Evolutionary conservation across 2,113 vertebrate species (phyloP).

Genomic region (Carollia perspicillata): DNA sequence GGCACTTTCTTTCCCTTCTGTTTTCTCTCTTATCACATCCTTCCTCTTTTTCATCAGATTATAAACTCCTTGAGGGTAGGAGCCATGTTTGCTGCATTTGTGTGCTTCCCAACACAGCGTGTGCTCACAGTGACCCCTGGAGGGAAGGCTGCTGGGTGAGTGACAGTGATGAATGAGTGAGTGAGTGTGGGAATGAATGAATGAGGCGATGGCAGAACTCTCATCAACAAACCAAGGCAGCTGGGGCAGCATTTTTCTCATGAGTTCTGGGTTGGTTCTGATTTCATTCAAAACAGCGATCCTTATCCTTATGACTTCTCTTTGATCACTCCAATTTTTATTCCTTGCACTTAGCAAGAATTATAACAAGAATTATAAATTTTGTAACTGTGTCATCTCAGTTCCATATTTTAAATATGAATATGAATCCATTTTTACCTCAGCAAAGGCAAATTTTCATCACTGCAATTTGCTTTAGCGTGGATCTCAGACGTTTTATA

Average conservation of each 20-base stretch:
- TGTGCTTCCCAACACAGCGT: neutral
- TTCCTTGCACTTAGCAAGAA: slow-evolving; percentile 23
- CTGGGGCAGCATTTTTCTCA: neutral
- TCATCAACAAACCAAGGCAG: neutral
- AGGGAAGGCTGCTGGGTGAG: neutral
- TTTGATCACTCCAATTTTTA: neutral
- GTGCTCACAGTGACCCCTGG: neutral
- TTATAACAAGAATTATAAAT: neutral
- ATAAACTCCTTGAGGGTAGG: neutral
- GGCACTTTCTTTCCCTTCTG: neutral
- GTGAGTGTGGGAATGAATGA: neutral
- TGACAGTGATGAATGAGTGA: neutral
- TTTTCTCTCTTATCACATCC: neutral
- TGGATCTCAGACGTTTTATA: neutral
- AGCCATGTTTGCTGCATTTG: neutral
- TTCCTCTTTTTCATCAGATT: neutral
- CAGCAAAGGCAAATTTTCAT: neutral
- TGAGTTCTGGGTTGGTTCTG: neutral
- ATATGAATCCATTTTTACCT: slow-evolving; percentile 3
- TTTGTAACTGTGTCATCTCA: neutral
- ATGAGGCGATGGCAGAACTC: neutral
- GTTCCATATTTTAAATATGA: slow-evolving; percentile 1
- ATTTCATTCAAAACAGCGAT: neutral
- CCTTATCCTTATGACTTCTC: neutral
- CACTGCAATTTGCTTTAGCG: neutral